Evolutionary conservation across 2,888 invertebrate species (phyloP), one percentile per base, ranked within the genome.

Genomic region (Hydraecia micacea): DNA sequence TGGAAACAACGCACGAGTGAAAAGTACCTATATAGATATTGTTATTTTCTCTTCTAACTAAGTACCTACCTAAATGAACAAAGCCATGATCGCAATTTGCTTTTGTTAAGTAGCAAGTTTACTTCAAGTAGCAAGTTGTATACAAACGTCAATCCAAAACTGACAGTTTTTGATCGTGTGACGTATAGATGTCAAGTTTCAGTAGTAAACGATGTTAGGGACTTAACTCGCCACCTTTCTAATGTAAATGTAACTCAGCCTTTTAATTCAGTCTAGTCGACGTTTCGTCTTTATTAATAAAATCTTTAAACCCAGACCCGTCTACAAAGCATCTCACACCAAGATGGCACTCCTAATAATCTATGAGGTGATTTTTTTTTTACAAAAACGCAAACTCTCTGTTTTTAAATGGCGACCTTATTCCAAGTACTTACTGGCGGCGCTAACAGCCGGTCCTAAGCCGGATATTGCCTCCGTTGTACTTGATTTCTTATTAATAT

Each of bases 381-480:
- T 73, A 81, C 39, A 75, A 81, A 89, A 91, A 82, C 83, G 88
- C 87, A 77, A 73, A 74, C 81, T 65, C 71, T 77, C 85, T 88
- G 88, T 86, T 91, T 91, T 88, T 86, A 86, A 89, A 88, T 80
- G 83, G 80, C 76, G 80, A 75, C 86, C 88, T 89, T 90, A 87
- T 86, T 86, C 79, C 46, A 78, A 83, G 83, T 92, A 95, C 96
- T 96, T 91, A 97, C 96, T 96, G 62, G 96, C 93, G 82, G 96
- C 96, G 81, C 96, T 97, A 66, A 96, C 96, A 70, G 96, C 96
- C 63, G 96, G 96, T 8, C 96, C 96, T 88, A 97, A 89, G 76
- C 95, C 95, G 89, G 95, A 94, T 91, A 94, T 93, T 89, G 94
- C 91, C 67, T 96, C 96, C 68, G 92, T 90, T 77, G 91, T 90